phyloP scores from a whole-genome alignment of 2,888 invertebrate genomes.

The Agriopis aurantiaria region DNA sequence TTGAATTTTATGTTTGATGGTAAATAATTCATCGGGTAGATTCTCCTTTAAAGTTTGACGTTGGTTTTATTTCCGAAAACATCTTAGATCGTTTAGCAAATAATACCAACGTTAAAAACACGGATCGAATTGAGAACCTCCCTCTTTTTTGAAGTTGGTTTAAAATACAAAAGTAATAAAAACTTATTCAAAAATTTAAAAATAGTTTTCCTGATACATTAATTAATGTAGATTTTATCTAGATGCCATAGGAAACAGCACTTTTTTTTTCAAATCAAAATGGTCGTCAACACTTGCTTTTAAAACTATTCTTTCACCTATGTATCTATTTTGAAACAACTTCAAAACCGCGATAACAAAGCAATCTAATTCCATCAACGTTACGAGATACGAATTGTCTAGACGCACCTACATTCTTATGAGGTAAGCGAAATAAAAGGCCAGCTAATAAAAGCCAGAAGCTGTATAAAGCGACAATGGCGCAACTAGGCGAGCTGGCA shows the following conservation, averaged over 20 bases:
- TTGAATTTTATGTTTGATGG: constrained; percentile 55
- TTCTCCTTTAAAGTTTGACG: constrained; percentile 37
- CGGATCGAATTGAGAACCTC: too few species aligned
- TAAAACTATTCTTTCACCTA: background rate
- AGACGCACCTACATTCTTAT: constrained; percentile 56
- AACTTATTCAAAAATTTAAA: too few species aligned
- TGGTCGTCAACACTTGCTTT: too few species aligned
- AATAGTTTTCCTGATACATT: too few species aligned
- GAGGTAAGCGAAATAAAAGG: constrained; percentile 65
- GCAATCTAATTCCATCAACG: constrained; percentile 15
- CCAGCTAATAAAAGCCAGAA: constrained; percentile 76
- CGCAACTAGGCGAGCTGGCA: constrained; percentile 76
- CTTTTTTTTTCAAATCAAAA: too few species aligned
- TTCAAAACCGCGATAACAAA: background rate
- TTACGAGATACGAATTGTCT: constrained; percentile 44
- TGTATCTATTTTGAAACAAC: background rate
- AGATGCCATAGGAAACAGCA: too few species aligned
- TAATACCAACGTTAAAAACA: too few species aligned
- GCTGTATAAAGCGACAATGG: constrained; percentile 76
- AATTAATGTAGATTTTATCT: too few species aligned
- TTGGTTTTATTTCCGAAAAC: background rate
- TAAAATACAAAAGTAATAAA: too few species aligned
- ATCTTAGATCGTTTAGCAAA: too few species aligned
- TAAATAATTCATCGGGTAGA: constrained; percentile 59
- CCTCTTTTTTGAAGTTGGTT: too few species aligned